These are phyloP conservation scores for Drosophila takahashii DNA, from an alignment of 1,140 invertebrate genomes.

Conservation along the genomic window DNA sequence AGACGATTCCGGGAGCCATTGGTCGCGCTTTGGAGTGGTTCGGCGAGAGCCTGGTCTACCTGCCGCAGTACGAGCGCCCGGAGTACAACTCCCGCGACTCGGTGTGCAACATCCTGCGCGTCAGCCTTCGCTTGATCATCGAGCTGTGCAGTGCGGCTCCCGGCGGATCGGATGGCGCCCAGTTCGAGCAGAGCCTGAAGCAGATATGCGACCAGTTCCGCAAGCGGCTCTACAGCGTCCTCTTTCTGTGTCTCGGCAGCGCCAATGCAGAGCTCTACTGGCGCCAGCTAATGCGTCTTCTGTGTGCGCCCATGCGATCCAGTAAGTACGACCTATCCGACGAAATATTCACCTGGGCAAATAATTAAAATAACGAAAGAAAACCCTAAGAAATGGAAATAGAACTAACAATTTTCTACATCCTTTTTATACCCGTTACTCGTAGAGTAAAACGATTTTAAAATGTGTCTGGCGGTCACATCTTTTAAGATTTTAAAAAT, in stretches of 20 bases:
- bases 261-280: slow-evolving; percentile 74
- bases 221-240: slow-evolving; percentile 67
- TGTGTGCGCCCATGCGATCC: slow-evolving; percentile 47
- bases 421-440: no score
- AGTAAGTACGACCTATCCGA: slow-evolving; percentile 34
- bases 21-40: slow-evolving; percentile 67
- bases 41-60: slow-evolving; percentile 53
- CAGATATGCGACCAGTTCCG: slow-evolving; percentile 71
- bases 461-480: no score
- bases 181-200: slow-evolving; percentile 84
- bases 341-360: no score
- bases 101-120: slow-evolving; percentile 69
- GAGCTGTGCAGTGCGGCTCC: slow-evolving; percentile 78
- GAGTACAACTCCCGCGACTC: slow-evolving; percentile 78
- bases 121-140: slow-evolving; percentile 60
- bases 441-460: no score
- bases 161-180: slow-evolving; percentile 49
- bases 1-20: slow-evolving; percentile 66
- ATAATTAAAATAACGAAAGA: no score
- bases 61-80: slow-evolving; percentile 77
- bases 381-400: no score
- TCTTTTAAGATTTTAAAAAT: no score
- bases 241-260: slow-evolving; percentile 71
- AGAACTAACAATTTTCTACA: no score
- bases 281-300: slow-evolving; percentile 67